Evolutionary conservation across 2,113 vertebrate genomes (phyloP).

Genomic region (Menura novaehollandiae): DNA sequence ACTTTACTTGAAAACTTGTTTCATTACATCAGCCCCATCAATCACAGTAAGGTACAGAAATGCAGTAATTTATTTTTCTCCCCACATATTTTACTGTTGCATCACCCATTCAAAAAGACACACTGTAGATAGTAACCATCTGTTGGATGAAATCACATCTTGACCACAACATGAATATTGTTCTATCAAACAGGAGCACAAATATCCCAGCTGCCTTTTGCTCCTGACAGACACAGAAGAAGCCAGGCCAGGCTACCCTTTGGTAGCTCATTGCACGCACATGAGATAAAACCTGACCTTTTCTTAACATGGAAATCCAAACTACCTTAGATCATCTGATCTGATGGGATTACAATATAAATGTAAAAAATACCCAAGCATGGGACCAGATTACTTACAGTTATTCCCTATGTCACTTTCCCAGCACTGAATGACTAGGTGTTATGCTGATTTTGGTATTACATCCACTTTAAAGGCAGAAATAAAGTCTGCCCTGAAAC

Average conservation of each 20-base stretch:
- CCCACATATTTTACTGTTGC: not conserved
- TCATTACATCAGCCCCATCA: not conserved
- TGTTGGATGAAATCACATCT: not conserved
- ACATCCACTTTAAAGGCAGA: not conserved
- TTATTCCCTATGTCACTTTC: not conserved
- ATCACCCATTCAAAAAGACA: not conserved
- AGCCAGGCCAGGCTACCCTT: not conserved
- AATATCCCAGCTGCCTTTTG: not conserved
- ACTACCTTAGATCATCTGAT: not conserved
- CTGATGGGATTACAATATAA: not conserved
- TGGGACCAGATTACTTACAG: not conserved
- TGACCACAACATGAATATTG: not conserved
- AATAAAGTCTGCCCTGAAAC: not conserved
- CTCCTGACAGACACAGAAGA: not conserved
- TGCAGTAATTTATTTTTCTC: not conserved
- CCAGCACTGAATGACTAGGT: not conserved
- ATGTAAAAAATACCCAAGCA: not conserved
- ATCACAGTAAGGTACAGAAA: not conserved
- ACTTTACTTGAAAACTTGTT: not conserved
- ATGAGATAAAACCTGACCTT: not conserved
- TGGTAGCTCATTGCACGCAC: not conserved
- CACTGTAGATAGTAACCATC: not conserved
- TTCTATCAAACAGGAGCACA: not conserved
- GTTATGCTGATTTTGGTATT: not conserved
- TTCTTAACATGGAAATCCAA: not conserved